Evolutionary conservation across 2,888 invertebrate genomes (phyloP).

Genomic region (Falcaria lacertinaria): DNA sequence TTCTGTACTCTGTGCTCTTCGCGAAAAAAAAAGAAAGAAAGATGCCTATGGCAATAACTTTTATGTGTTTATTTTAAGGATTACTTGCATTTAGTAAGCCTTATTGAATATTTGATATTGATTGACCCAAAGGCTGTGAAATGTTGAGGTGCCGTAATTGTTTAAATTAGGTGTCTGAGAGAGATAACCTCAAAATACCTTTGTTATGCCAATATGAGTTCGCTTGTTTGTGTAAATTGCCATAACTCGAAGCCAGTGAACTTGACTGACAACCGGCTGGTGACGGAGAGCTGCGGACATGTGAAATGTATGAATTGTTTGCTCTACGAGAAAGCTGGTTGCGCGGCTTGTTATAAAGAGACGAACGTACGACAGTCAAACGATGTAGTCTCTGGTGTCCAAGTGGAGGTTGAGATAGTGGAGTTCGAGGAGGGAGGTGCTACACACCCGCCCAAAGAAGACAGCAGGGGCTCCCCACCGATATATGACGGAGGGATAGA

Average conservation of each 20-base stretch:
- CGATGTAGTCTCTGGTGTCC: slow-evolving; percentile 16
- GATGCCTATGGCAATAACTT: too few species aligned
- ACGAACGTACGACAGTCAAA: slow-evolving; percentile 19
- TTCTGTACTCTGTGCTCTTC: too few species aligned
- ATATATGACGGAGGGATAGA: background rate
- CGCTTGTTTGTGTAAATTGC: slow-evolving; percentile 81
- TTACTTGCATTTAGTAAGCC: background rate
- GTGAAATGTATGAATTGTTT: slow-evolving; percentile 87
- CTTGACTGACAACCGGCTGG: slow-evolving; percentile 80
- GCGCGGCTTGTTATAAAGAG: slow-evolving; percentile 72
- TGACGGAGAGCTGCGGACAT: slow-evolving; percentile 88
- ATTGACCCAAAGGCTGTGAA: background rate
- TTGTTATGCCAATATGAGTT: slow-evolving; percentile 56
- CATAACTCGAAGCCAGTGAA: slow-evolving; percentile 74
- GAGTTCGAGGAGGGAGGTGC: slow-evolving; percentile 13
- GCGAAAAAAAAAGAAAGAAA: too few species aligned
- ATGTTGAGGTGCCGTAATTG: slow-evolving; percentile 13
- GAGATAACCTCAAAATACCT: slow-evolving; percentile 32
- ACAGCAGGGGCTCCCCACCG: background rate
- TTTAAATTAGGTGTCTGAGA: slow-evolving; percentile 7
- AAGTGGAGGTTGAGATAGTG: slow-evolving; percentile 20
- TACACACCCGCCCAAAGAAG: background rate
- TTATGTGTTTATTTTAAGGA: background rate
- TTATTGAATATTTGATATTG: background rate
- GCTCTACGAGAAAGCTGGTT: slow-evolving; percentile 82